Base-by-base conservation (phyloP, 2,113 vertebrate species). In the Peromyscus maniculatus region DNA sequence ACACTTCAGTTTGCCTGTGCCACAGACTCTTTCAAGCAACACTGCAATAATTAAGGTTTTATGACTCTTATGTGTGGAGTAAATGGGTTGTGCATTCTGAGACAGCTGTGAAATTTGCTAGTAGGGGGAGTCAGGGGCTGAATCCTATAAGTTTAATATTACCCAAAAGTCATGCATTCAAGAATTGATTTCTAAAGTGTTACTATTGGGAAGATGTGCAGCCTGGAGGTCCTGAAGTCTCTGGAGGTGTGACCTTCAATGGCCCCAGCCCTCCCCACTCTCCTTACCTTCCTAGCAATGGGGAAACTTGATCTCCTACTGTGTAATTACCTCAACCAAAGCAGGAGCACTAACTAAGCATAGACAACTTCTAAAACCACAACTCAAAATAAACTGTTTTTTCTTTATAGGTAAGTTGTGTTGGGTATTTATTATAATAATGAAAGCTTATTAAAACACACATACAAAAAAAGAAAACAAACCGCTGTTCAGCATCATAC, bases 41-140 rank as follows among this genome's bases (percentile, higher is more conserved):
- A 8, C 19, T 19, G 72, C 69, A 72, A n/a, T 33, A 72, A 22
- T n/a, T 59, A 36, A 36, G 21, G 9, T 49, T 72, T 22, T 36
- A 6, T n/a, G 21, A 11, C 31, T 28, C 49, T 71, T 22, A 19
- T 31, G 16, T 77, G 39, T 82, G 5, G 22, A 72, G 52, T 16
- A 57, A 72, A 22, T 31, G 31, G 22, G 8, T 3, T 19, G 5
- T 71, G 9, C 64, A 88, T 57, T 59, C 7, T 6, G 3, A 26
- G 12, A 69, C 43, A 64, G 13, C 39, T 9, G n/a, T 89, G 64
- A 72, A 46, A 33, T n/a, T 82, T 36, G 13, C 19, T 21, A 3
- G 33, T 0, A 9, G 36, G 15, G 39, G 36, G 28, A 49, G 0
- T 3, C 6, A 28, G 28, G 9, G 17, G 13, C 3, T 12, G 7